These are phyloP conservation scores for Melolontha melolontha DNA, from an alignment of 2,888 invertebrate genomes.

Conservation along the genomic window DNA sequence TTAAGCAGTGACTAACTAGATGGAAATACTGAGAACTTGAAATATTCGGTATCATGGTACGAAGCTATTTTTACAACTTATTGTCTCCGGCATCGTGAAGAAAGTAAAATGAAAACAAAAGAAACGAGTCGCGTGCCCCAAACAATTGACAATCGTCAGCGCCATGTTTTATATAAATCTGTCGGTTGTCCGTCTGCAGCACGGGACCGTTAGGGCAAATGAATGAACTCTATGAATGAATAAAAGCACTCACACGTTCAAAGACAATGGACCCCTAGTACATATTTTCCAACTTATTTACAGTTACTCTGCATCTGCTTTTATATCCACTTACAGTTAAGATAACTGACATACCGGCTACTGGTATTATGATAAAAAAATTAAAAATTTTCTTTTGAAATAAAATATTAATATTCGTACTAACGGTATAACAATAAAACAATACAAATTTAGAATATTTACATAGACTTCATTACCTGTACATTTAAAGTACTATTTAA, in stretches of 20 bases:
- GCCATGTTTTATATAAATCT: conserved; percentile 51
- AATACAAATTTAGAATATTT: no score
- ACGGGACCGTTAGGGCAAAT: conserved; percentile 50
- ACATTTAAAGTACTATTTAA: no score
- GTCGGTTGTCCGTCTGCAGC: conserved; percentile 49
- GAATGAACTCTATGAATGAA: conserved; percentile 50
- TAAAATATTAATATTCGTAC: no score
- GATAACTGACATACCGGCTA: conserved; percentile 4
- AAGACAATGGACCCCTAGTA: conserved; percentile 41
- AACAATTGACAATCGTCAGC: conserved; percentile 50
- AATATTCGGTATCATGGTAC: conserved; percentile 22
- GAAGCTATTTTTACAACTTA: conserved; percentile 31
- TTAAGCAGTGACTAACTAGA: no score
- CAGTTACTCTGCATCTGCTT: conserved; percentile 33
- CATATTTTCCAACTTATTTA: conserved; percentile 31
- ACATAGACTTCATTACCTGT: no score
- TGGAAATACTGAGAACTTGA: conserved; percentile 19
- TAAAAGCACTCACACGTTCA: conserved; percentile 39
- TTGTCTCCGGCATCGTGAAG: conserved; percentile 38
- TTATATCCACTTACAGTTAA: conserved; percentile 31
- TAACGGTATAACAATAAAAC: no score
- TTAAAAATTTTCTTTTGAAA: no score
- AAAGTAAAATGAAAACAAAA: conserved; percentile 41
- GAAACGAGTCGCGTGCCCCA: conserved; percentile 48
- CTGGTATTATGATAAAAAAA: no score